Evolutionary conservation across 2,113 vertebrate species (phyloP).

Genomic region (Amphilophus citrinellus): DNA sequence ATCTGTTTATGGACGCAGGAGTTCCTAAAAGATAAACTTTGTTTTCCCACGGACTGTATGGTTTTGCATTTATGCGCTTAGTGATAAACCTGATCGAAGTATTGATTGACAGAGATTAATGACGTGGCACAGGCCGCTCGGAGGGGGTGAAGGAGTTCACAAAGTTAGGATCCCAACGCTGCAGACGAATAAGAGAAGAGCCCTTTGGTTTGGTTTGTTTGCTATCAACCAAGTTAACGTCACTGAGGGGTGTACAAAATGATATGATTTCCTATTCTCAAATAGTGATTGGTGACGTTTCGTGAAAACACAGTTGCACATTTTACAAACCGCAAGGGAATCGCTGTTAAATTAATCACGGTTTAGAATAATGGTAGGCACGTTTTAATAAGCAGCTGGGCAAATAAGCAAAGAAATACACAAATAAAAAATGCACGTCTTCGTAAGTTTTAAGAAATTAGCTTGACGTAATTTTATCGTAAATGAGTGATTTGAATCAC

Average conservation of each 20-base stretch:
- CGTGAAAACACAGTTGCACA: background rate
- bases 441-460: background rate
- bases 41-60: constrained; percentile 82
- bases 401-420: too few relatives aligned
- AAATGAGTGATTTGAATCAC: background rate
- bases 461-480: background rate
- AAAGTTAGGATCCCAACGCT: constrained; percentile 72
- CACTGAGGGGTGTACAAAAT: background rate
- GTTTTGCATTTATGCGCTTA: constrained; percentile 80
- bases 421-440: background rate
- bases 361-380: background rate
- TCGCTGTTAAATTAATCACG: background rate
- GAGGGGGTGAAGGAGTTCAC: constrained; percentile 62
- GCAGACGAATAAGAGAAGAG: constrained; percentile 26
- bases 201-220: background rate
- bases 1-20: constrained; percentile 33
- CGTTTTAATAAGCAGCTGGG: background rate
- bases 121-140: constrained; percentile 62
- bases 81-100: constrained; percentile 85
- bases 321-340: background rate
- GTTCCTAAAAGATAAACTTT: constrained; percentile 70
- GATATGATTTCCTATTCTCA: background rate
- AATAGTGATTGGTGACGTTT: background rate
- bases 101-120: constrained; percentile 88
- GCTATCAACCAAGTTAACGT: constrained; percentile 19